Evolutionary conservation across 2,888 invertebrate species (phyloP), one percentile per base, ranked within the genome.

Genomic region (Limenitis camilla): DNA sequence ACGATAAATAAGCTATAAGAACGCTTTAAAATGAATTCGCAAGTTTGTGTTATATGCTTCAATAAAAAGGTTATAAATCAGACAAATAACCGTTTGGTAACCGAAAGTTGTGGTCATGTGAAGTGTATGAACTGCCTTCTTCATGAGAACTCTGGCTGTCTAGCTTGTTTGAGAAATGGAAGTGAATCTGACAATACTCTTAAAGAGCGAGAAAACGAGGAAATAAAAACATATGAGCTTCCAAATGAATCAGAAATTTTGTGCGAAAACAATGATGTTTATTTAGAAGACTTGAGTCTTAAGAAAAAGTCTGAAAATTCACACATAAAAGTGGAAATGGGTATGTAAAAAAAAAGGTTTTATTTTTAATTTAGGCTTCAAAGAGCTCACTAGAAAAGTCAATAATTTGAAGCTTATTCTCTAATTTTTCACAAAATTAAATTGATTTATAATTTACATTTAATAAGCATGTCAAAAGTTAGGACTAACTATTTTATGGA

Each of bases 41-140:
- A 86, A 75, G 71, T 84, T 69, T 91, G 91, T 72, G 89, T 90
- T 36, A 91, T 90, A 71, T 92, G 92, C 68, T 81, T 78, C 40
- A 88, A 88, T 69, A 81, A 87, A 52, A 88, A 88, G 63, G 66
- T 79, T 50, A 82, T 90, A 35, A 89, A 90, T 63, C 74, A 78
- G 40, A 89, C 91, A 5, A 77, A 86, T 53, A 91, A 90, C 65
- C 86, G 94, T 49, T 77, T 94, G 49, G 91, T 94, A 10, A 91
- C 91, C 46, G 94, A 94, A 71, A 88, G 88, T 44, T 94, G 94
- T 74, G 94, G 94, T 4, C 94, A 94, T 72, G 87, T 88, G 50
- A 94, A 94, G 77, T 94, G 94, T 74, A 90, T 94, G 63, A 78
- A 89, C 59, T 94, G 94, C 70, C 81, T 94, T 40, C 70, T 94